Evolutionary conservation across 2,113 vertebrate species (phyloP).

Genomic region (Mastomys natalensis): DNA sequence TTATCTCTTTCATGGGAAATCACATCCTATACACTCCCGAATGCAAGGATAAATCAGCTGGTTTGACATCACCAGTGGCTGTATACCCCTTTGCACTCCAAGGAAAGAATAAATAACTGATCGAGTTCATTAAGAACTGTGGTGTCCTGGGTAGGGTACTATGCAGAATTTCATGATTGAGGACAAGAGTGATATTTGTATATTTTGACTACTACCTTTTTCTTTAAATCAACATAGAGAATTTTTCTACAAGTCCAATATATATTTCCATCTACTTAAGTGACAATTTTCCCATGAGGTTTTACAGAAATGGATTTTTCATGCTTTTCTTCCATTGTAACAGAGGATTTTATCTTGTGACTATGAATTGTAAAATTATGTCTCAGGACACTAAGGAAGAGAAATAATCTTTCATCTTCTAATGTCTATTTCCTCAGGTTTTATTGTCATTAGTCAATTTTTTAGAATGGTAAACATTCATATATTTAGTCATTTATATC

Average conservation of each 20-base stretch:
- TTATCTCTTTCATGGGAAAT: neutral
- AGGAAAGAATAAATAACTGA: slow-evolving; percentile 19
- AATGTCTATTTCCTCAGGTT: slow-evolving; percentile 57
- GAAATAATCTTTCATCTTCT: slow-evolving; percentile 49
- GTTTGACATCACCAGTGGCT: neutral
- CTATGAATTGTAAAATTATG: slow-evolving; percentile 45
- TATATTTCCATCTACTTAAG: slow-evolving; percentile 67
- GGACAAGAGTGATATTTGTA: slow-evolving; percentile 16
- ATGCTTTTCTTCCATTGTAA: slow-evolving; percentile 71
- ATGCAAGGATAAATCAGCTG: neutral
- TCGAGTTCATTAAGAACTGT: neutral
- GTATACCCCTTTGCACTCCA: neutral
- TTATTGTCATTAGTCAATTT: slow-evolving; percentile 31
- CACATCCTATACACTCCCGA: neutral
- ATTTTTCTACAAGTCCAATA: slow-evolving; percentile 70
- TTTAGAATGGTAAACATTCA: slow-evolving; percentile 1
- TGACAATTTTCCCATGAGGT: slow-evolving; percentile 54
- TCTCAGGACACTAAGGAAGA: slow-evolving; percentile 61
- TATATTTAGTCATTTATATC: slow-evolving; percentile 21
- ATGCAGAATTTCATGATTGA: neutral
- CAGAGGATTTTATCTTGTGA: slow-evolving; percentile 72
- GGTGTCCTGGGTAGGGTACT: neutral
- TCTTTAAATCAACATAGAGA: slow-evolving; percentile 25
- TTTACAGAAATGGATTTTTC: slow-evolving; percentile 60
- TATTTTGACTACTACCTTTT: slow-evolving; percentile 16